These are phyloP conservation scores for Ormia ochracea DNA, from an alignment of 2,888 invertebrate species.

Conservation along the genomic window DNA sequence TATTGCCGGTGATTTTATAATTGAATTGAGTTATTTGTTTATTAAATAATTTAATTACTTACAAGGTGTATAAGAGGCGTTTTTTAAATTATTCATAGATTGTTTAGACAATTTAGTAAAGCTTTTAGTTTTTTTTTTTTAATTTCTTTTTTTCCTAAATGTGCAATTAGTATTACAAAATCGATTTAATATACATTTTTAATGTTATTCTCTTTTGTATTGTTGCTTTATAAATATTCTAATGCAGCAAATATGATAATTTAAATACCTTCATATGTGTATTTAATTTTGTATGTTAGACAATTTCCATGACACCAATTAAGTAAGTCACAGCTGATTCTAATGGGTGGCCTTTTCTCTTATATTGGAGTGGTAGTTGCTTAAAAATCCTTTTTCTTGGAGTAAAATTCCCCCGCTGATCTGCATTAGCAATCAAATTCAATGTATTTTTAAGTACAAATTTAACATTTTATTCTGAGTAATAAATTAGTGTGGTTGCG, in stretches of 20 bases:
- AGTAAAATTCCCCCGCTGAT: too few relatives aligned
- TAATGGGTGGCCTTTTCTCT: too few relatives aligned
- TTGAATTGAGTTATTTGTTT: constrained; percentile 14
- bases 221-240: neutral
- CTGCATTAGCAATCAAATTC: too few relatives aligned
- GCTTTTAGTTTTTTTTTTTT: neutral
- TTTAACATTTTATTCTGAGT: too few relatives aligned
- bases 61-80: neutral
- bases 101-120: constrained; percentile 32
- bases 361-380: too few relatives aligned
- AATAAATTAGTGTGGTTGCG: too few relatives aligned
- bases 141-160: neutral
- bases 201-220: neutral
- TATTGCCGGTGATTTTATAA: constrained; percentile 10
- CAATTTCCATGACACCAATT: neutral
- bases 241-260: neutral
- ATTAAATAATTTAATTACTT: constrained; percentile 36
- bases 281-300: neutral
- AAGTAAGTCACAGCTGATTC: too few relatives aligned
- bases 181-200: neutral
- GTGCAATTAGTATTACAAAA: constrained; percentile 22
- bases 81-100: constrained; percentile 27
- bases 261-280: neutral
- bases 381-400: too few relatives aligned
- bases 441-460: too few relatives aligned